phyloP scores from a whole-genome alignment of 2,113 vertebrate genomes.

The Columba livia region DNA sequence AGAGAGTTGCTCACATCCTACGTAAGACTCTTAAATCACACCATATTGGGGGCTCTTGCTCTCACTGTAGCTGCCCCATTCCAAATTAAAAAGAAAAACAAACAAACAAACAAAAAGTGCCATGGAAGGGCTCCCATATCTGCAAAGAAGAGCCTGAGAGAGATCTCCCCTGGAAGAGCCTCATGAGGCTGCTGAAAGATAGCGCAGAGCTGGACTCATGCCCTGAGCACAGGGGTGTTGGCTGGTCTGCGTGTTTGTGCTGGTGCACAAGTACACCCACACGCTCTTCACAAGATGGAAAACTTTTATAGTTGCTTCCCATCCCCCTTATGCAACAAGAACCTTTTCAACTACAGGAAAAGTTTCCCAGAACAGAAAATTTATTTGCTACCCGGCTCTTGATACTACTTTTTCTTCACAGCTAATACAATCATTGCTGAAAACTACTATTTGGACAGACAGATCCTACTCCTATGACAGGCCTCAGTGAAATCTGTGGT shows the following conservation, averaged over 20 bases:
- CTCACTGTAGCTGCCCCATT: background rate
- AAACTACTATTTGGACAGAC: background rate
- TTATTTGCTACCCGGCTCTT: background rate
- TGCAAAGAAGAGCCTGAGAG: background rate
- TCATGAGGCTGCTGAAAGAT: background rate
- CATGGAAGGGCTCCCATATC: background rate
- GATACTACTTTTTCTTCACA: background rate
- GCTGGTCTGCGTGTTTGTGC: background rate
- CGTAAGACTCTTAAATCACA: fast-evolving
- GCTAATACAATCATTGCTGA: background rate
- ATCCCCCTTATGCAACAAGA: background rate
- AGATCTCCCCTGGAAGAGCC: background rate
- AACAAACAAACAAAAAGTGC: background rate
- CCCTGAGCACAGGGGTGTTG: background rate
- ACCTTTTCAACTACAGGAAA: background rate
- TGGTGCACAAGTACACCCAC: background rate
- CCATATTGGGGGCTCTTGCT: background rate
- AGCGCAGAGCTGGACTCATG: background rate
- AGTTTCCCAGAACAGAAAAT: background rate
- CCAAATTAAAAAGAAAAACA: background rate
- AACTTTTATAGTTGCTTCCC: background rate
- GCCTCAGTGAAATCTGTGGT: background rate
- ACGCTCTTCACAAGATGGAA: background rate
- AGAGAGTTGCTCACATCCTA: background rate
- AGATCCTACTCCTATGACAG: background rate